Evolutionary conservation across 2,888 invertebrate species (phyloP).

Genomic region (Leptinotarsa tumamoca): DNA sequence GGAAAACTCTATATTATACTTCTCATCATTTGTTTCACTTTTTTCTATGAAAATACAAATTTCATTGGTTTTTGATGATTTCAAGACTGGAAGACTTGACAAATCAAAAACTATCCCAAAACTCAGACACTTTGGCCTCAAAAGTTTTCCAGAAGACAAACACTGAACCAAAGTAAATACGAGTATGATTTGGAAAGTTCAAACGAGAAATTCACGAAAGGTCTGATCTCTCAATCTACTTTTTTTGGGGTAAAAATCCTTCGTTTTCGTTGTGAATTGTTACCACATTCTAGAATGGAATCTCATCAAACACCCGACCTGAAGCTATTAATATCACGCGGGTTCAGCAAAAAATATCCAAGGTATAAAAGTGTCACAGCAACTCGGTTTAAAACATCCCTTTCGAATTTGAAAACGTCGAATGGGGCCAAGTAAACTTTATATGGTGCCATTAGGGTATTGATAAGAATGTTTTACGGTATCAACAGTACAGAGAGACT

Average conservation of each 20-base stretch:
- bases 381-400: slow-evolving; percentile 20
- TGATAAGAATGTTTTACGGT: slow-evolving; percentile 51
- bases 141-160: too few relatives aligned
- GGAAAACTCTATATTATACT: too few relatives aligned
- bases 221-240: not conserved
- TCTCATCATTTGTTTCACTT: too few relatives aligned
- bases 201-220: not conserved
- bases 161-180: too few relatives aligned
- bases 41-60: too few relatives aligned
- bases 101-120: too few relatives aligned
- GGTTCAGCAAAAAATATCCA: slow-evolving; percentile 17
- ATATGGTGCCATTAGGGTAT: slow-evolving; percentile 31
- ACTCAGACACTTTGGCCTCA: too few relatives aligned
- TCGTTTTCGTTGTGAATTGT: slow-evolving; percentile 4
- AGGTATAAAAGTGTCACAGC: slow-evolving; percentile 28
- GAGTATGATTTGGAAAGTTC: too few relatives aligned
- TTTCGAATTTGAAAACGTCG: slow-evolving; percentile 29
- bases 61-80: too few relatives aligned
- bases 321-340: slow-evolving; percentile 8
- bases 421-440: slow-evolving; percentile 30
- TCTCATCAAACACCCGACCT: slow-evolving; percentile 9
- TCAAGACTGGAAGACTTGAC: too few relatives aligned
- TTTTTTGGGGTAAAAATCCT: not conserved
- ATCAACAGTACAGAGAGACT: slow-evolving; percentile 49
- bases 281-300: slow-evolving; percentile 1